These are phyloP conservation scores for Caenorhabditis sp. DNA, from an alignment of 2,888 invertebrate genomes.

Conservation along the genomic window DNA sequence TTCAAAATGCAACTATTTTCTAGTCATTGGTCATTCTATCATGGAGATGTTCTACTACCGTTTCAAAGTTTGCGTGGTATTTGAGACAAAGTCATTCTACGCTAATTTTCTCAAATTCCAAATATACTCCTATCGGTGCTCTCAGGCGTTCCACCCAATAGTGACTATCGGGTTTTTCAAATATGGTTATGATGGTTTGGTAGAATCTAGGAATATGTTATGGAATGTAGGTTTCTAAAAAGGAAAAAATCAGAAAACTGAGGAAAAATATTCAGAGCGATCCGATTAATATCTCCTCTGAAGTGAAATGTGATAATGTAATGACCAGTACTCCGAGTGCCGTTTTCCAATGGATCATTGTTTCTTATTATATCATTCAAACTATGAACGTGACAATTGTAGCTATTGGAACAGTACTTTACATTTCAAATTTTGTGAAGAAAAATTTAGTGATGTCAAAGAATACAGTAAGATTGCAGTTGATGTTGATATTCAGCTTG, in stretches of 20 bases:
- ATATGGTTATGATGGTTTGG: too few relatives aligned
- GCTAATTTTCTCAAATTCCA: background rate
- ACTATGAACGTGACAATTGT: background rate
- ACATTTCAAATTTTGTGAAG: background rate
- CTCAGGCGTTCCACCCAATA: background rate
- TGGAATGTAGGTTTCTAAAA: background rate
- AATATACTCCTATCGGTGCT: background rate
- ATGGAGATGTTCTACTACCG: constrained; percentile 4
- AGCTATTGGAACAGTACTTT: background rate
- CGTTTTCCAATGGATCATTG: background rate
- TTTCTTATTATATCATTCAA: background rate
- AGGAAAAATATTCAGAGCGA: background rate
- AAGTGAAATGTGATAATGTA: background rate
- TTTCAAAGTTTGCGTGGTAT: background rate
- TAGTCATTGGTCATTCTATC: background rate
- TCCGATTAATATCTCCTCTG: background rate
- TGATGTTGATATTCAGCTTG: constrained; percentile 1
- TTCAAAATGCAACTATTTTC: too few relatives aligned
- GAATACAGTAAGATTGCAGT: background rate
- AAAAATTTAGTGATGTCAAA: background rate
- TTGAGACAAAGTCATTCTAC: background rate
- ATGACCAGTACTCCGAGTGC: background rate
- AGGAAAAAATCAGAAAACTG: background rate
- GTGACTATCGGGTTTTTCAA: too few relatives aligned
- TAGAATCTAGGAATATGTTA: background rate